Base-by-base conservation (phyloP, 1,140 invertebrate genomes). In the Cheumatopsyche charites region DNA sequence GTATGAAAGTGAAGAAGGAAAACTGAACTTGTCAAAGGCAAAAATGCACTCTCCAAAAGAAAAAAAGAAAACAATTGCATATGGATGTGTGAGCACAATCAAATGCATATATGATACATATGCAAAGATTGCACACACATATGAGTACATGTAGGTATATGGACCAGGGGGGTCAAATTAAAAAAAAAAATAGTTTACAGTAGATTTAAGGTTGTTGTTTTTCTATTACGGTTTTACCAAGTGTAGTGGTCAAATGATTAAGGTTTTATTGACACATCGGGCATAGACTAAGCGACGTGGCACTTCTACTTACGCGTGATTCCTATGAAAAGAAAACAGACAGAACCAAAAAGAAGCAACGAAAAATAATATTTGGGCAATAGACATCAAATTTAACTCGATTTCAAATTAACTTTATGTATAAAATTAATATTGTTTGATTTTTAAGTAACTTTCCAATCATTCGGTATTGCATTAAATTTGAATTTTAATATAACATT, bases 271-370 rank as follows among this genome's bases (percentile, higher is more conserved):
- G 73, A 71, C 45, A 67, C 66, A 61, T 75, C 73, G 70, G 73
- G 67, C 73, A 70, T 70, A 67, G 72, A 72, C 73, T 75, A 75
- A 75, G 62, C 45, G 58, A 62, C 66, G 73, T 70, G 67, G 73
- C 71, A 58, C 74, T 67, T 75, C 74, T 85, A 85, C 83, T 84
- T 81, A 85, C 83, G 83, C 83, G 82, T 85, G 83, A 81, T 84
- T 85, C 83, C 83, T 85, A 85, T 82, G 82, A 78, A 83, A 85
- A 83, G 19, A 82, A 78, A 79, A 76, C 78, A 82, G 80, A 83
- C 78, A 82, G 75, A 81, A 73, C 70, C 80, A 80, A 80, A 72
- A 76, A 71, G 70, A 74, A 70, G 70, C 66, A 73, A 70, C 67
- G 43, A 41, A 70, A 66, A 66, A 66, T 66, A 66, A 66, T 45